Base-by-base conservation (phyloP, 1,140 invertebrate genomes). In the Pogonus chalceus region DNA sequence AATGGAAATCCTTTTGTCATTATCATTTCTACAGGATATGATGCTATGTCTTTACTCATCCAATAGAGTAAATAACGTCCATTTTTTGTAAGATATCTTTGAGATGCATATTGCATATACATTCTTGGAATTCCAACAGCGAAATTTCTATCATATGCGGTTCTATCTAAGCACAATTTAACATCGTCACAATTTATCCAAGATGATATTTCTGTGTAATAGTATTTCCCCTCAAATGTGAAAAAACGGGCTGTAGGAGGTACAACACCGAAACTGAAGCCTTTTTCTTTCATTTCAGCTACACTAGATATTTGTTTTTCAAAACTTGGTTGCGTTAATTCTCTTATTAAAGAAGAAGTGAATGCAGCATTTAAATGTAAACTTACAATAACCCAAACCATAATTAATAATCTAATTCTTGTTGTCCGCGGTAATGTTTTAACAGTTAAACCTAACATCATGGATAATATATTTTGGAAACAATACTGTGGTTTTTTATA, bases 1-100 rank as follows among this genome's bases (percentile, higher is more conserved):
- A 62, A 53, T 16, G 59, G 57, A 35, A 55, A 59, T 21, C 61
- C 61, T 59, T 60, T 62, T 10, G 57, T 35, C 56, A 62, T 55
- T 22, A 59, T 48, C 31, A 62, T 60, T 20, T 52, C 51, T n/a
- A 56, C 51, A 1, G 60, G 59, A 53, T 54, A 62, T 20, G 49
- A 26, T 20, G 55, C 57, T 7, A 60, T 23, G 23, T 51, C 48
- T 12, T 61, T 31, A 2, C 56, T 23, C 26, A 62, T 60, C 16
- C 56, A 60, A 39, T 59, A 51, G 31, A 62, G 43, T 23, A 52
- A 12, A 4, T 54, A 46, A 10, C 56, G 20, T 4, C 53, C 50
- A n/a, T 56, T 51, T 2, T 48, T 24, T 26, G 53, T 52, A 1
- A 49, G 26, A 50, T 57, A 62, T 23, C 24, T 56, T 20, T 57